These are phyloP conservation scores for Drosophila ironensis DNA, from an alignment of 1,140 invertebrate genomes.

Conservation along the genomic window DNA sequence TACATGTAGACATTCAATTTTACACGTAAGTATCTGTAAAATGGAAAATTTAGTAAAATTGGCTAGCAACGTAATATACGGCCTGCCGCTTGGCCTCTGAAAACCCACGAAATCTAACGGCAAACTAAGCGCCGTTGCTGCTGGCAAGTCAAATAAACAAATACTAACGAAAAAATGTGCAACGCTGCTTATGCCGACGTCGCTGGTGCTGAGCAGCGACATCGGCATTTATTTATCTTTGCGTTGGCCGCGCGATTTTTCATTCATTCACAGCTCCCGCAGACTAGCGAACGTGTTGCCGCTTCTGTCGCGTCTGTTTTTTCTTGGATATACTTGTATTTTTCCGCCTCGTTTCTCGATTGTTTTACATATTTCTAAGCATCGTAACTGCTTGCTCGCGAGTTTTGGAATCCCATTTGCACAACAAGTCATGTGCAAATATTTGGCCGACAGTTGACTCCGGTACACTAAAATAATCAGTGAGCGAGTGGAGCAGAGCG, in stretches of 20 bases:
- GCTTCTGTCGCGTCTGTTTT: slow-evolving; percentile 10
- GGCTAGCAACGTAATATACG: no score
- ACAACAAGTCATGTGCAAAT: slow-evolving; percentile 50
- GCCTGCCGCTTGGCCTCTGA: slow-evolving; percentile 3
- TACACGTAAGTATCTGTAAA: background rate
- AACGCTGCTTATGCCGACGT: background rate
- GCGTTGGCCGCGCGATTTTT: slow-evolving; percentile 24
- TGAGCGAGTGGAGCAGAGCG: background rate
- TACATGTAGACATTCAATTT: background rate
- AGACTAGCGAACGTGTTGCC: slow-evolving; percentile 27
- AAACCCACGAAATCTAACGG: slow-evolving; percentile 29
- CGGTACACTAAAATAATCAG: slow-evolving; percentile 36
- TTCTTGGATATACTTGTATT: slow-evolving; percentile 2
- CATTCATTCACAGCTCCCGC: slow-evolving; percentile 33
- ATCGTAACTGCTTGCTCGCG: slow-evolving; percentile 26
- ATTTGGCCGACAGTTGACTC: slow-evolving; percentile 35
- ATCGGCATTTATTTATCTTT: slow-evolving; percentile 38
- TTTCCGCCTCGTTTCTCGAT: slow-evolving; percentile 1
- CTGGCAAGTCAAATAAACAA: background rate
- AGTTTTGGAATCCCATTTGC: slow-evolving; percentile 29
- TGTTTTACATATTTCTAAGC: slow-evolving; percentile 28
- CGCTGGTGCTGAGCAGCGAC: slow-evolving; percentile 3
- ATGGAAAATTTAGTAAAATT: no score
- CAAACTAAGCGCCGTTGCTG: slow-evolving; percentile 6
- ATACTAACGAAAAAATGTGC: slow-evolving; percentile 6